These are phyloP conservation scores for Drosophila rhopaloa DNA, from an alignment of 1,140 invertebrate genomes.

Conservation along the genomic window DNA sequence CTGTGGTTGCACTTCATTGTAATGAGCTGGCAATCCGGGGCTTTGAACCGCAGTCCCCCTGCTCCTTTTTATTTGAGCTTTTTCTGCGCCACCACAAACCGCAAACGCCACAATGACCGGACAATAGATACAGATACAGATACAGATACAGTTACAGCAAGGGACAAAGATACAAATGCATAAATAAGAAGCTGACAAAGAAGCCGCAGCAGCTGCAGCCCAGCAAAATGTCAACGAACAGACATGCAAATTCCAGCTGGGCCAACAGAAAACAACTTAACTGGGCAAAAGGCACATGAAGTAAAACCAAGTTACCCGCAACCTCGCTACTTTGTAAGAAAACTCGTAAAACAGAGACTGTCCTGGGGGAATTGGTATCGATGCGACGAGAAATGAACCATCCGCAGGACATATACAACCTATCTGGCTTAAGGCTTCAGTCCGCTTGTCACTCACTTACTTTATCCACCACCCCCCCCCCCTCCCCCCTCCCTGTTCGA, in stretches of 20 bases:
- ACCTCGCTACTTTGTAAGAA: slow-evolving; percentile 34
- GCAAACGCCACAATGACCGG: slow-evolving; percentile 2
- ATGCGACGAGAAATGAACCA: slow-evolving; percentile 8
- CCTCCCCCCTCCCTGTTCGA: slow-evolving; percentile 1
- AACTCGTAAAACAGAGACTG: background rate
- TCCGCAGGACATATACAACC: slow-evolving; percentile 6
- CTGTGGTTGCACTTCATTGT: slow-evolving; percentile 44
- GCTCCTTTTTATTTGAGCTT: background rate
- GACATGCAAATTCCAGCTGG: slow-evolving; percentile 47
- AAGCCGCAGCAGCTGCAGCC: slow-evolving; percentile 42
- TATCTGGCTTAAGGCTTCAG: slow-evolving; percentile 14
- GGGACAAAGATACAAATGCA: slow-evolving; percentile 34
- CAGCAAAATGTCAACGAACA: slow-evolving; percentile 42
- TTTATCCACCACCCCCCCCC: background rate
- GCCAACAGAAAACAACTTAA: slow-evolving; percentile 36
- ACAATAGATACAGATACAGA: slow-evolving; percentile 34
- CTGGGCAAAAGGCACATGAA: slow-evolving; percentile 14
- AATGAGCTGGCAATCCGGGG: slow-evolving; percentile 30
- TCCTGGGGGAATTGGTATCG: slow-evolving; percentile 24
- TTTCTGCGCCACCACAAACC: background rate
- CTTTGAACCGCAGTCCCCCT: slow-evolving; percentile 1
- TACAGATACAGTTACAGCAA: background rate
- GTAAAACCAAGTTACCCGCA: slow-evolving; percentile 32
- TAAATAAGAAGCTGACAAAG: slow-evolving; percentile 52
- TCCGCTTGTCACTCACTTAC: slow-evolving; percentile 20